A percentile compares a stretch with the other conserved stretches of the same genome.
Conservation (phyloP, 2,797 vertebrate species). For the Scolopax bukidnonensis region DNA sequence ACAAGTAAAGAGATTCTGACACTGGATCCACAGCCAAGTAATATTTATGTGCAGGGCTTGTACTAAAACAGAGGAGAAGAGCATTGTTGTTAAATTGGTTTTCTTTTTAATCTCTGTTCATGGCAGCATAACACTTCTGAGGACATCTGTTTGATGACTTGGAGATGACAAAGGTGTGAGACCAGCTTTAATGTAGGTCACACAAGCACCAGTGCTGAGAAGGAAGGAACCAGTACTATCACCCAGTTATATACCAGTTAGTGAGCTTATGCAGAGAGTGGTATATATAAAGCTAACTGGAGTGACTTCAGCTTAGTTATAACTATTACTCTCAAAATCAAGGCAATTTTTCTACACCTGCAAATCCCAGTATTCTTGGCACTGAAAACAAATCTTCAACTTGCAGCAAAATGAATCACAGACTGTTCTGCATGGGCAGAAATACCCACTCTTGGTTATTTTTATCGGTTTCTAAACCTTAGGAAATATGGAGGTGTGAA, state of each 20-base stretch:
- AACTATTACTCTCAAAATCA: neutral
- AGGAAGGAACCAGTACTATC: neutral
- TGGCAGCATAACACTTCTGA: neutral
- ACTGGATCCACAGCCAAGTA: slow-evolving; percentile 96
- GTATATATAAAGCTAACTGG: neutral
- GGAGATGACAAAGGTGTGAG: neutral
- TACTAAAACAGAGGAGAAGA: slow-evolving; percentile 80
- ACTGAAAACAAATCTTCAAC: neutral
- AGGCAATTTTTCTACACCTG: neutral
- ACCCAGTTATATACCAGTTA: neutral
- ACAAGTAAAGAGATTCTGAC: slow-evolving; percentile 93
- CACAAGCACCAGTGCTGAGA: neutral
- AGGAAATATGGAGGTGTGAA: slow-evolving; percentile 57
- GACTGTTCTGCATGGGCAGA: neutral
- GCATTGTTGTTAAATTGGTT: slow-evolving; percentile 39
- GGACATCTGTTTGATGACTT: neutral
- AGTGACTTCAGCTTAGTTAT: neutral
- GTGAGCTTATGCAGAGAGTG: neutral
- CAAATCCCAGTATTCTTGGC: neutral
- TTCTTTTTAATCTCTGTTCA: neutral
- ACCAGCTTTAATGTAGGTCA: neutral
- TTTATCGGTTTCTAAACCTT: slow-evolving; percentile 46
- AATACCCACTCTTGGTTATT: slow-evolving; percentile 21
- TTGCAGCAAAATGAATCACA: neutral
- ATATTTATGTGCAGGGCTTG: slow-evolving; percentile 97